Percentiles rank a stretch among this genome's conserved stretches.
phyloP scores from a whole-genome alignment of 2,797 vertebrate genomes.

The Pelodytes ibericus region DNA sequence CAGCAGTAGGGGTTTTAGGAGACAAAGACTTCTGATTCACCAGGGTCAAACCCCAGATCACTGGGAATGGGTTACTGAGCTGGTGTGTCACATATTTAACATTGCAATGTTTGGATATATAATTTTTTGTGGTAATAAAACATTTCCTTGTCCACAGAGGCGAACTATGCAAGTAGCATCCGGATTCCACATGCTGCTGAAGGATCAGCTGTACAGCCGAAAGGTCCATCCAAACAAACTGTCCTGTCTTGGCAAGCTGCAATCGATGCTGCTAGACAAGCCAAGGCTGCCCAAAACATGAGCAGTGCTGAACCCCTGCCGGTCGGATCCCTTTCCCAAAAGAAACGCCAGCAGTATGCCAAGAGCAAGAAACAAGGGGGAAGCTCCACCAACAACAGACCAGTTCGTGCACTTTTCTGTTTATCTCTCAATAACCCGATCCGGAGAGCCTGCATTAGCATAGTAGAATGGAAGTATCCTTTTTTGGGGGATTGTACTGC shows the following conservation, averaged over 20 bases:
- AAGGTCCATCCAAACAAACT: slow-evolving; percentile 80
- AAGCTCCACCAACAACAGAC: slow-evolving; percentile 91
- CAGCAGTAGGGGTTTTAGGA: too few relatives aligned
- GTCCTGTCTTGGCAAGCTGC: slow-evolving; percentile 92
- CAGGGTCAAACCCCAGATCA: too few relatives aligned
- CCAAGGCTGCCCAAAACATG: slow-evolving; percentile 95
- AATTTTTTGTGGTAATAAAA: too few relatives aligned
- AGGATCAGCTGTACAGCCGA: slow-evolving; percentile 88
- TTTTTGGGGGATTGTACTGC: too few relatives aligned
- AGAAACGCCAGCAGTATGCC: slow-evolving; percentile 98
- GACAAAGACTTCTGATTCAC: too few relatives aligned
- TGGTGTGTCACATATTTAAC: too few relatives aligned
- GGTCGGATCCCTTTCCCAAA: slow-evolving; percentile 94
- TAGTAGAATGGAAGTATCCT: slow-evolving; percentile 99
- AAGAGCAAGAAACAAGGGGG: slow-evolving; percentile 99
- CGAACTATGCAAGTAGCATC: slow-evolving; percentile 96
- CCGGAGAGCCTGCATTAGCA: slow-evolving; percentile 98
- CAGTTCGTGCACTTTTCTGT: slow-evolving; percentile 95
- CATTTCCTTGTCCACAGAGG: slow-evolving; percentile 76
- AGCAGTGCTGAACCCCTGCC: slow-evolving; percentile 84
- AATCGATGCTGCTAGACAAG: slow-evolving; percentile 92
- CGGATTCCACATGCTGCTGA: slow-evolving; percentile 89
- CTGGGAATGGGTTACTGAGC: too few relatives aligned
- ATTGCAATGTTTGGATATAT: too few relatives aligned
- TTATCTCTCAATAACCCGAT: slow-evolving; percentile 98